Conservation (phyloP, 2,888 invertebrate genomes). For the Cryptocephalus moraei region DNA sequence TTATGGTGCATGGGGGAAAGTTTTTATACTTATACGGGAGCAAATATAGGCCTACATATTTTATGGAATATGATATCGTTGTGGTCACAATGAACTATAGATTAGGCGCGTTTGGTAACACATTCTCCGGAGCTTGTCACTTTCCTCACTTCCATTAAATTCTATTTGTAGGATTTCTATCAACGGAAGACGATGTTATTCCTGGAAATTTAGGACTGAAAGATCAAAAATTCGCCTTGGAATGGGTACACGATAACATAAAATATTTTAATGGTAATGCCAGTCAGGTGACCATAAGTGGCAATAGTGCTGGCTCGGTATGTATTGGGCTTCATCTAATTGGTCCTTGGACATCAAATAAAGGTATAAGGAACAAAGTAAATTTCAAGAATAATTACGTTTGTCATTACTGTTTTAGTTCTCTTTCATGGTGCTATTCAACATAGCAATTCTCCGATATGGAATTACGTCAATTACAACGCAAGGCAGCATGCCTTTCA, state of each 20-base stretch:
- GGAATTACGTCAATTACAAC: conserved; percentile 4
- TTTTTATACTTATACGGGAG: too few relatives aligned
- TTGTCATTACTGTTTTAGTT: conserved; percentile 1
- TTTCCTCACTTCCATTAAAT: too few relatives aligned
- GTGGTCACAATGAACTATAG: too few relatives aligned
- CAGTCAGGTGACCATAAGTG: conserved; percentile 4
- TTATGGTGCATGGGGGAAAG: too few relatives aligned
- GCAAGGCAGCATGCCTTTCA: conserved; percentile 7
- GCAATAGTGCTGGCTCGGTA: conserved; percentile 5
- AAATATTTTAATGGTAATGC: conserved; percentile 4
- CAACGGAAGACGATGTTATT: conserved; percentile 6
- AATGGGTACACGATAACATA: conserved; percentile 6
- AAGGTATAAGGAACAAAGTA: background rate
- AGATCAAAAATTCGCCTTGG: conserved; percentile 4
- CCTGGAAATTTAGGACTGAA: conserved; percentile 6
- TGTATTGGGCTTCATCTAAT: conserved; percentile 3
- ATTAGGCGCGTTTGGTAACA: too few relatives aligned
- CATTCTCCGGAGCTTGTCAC: too few relatives aligned
- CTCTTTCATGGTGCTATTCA: conserved; percentile 10
- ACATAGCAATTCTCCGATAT: conserved; percentile 8
- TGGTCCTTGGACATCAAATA: conserved; percentile 1
- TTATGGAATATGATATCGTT: too few relatives aligned
- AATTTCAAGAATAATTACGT: background rate
- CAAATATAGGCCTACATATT: too few relatives aligned
- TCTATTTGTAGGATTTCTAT: background rate